phyloP scores from a whole-genome alignment of 2,113 vertebrate genomes.

The Trematocara macrostoma region DNA sequence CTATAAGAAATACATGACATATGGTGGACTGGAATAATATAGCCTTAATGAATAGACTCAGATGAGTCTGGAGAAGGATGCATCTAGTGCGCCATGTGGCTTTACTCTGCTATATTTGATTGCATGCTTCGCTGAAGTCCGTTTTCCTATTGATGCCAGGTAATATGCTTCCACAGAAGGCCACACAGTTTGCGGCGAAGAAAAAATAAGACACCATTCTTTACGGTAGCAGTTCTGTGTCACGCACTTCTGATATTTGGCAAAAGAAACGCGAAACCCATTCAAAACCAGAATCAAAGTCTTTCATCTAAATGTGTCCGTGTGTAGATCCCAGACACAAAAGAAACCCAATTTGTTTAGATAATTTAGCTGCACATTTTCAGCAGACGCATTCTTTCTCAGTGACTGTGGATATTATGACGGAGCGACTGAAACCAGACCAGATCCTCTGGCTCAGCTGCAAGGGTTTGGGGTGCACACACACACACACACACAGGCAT shows the following conservation, averaged over 20 bases:
- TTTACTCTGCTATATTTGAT: neutral
- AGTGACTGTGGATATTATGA: slow-evolving; percentile 72
- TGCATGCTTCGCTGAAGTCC: neutral
- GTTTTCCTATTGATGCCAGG: neutral
- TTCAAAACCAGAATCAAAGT: slow-evolving; percentile 36
- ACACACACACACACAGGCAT: neutral
- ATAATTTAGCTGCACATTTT: slow-evolving; percentile 62
- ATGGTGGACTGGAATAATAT: slow-evolving; percentile 23
- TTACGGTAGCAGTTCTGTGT: slow-evolving; percentile 8
- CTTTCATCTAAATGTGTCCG: slow-evolving; percentile 37
- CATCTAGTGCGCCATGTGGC: neutral
- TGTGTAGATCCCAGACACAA: slow-evolving; percentile 59
- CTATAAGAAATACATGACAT: slow-evolving; percentile 48
- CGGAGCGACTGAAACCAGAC: slow-evolving; percentile 67
- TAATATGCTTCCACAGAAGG: neutral
- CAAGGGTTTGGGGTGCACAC: slow-evolving; percentile 7
- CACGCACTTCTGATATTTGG: slow-evolving; percentile 7
- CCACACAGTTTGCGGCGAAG: neutral
- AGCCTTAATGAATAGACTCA: slow-evolving; percentile 16
- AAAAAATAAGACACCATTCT: slow-evolving; percentile 2
- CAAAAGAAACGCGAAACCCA: slow-evolving; percentile 8
- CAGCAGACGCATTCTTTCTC: slow-evolving; percentile 73
- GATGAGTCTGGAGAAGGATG: neutral
- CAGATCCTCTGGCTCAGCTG: slow-evolving; percentile 51
- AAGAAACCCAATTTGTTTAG: slow-evolving; percentile 71